These are phyloP conservation scores for Sminthurides aquaticus DNA, from an alignment of 2,888 invertebrate genomes.

Conservation along the genomic window DNA sequence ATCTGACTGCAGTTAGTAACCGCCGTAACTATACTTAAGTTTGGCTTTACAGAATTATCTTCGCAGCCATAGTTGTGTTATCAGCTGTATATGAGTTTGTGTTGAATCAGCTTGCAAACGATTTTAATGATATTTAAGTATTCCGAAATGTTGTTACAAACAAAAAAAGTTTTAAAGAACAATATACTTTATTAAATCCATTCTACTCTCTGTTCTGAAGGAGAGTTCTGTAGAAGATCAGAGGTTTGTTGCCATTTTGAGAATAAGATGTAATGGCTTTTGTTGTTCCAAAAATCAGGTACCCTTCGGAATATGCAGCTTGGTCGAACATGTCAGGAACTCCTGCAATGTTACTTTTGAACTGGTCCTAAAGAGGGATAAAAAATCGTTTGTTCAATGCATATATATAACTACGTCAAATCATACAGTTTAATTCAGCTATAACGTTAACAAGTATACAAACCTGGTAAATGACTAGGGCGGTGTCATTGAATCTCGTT, in stretches of 20 bases:
- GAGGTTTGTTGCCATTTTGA: slow-evolving; percentile 17
- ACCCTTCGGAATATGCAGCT: slow-evolving; percentile 14
- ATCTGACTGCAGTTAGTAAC: too few relatives aligned
- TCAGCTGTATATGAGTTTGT: too few relatives aligned
- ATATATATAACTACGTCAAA: background rate
- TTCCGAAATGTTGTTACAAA: too few relatives aligned
- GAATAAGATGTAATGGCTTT: slow-evolving; percentile 13
- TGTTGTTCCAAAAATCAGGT: slow-evolving; percentile 21
- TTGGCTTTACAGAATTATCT: too few relatives aligned
- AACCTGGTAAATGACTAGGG: slow-evolving; percentile 31
- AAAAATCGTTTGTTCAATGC: background rate
- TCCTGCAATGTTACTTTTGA: background rate
- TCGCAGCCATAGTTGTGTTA: too few relatives aligned
- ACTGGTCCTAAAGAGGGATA: background rate
- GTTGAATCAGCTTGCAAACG: too few relatives aligned
- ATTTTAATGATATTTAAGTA: too few relatives aligned
- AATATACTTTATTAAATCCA: background rate
- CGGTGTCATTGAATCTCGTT: slow-evolving; percentile 33
- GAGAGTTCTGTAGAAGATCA: background rate
- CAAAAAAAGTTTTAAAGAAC: too few relatives aligned
- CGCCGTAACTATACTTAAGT: too few relatives aligned
- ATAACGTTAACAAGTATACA: background rate
- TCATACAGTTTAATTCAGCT: too few relatives aligned
- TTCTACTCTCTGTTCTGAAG: background rate
- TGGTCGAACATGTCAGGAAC: background rate